Conservation (phyloP, 1,140 invertebrate species). For the Telenomus remus region DNA sequence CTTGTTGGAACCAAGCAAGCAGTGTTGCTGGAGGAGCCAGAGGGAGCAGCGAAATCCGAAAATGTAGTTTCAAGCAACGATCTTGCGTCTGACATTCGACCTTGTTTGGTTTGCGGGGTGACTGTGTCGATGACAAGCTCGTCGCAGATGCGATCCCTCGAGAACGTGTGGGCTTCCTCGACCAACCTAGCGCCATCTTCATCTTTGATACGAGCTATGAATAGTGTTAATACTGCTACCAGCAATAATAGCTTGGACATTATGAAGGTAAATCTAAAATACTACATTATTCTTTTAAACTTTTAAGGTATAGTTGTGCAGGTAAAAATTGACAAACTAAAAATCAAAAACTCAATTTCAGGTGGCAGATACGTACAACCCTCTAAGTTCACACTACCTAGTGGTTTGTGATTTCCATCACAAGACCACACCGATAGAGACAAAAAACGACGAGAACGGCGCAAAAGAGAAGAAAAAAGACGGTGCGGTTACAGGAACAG, state of each 20-base stretch:
- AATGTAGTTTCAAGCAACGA: conserved; percentile 12
- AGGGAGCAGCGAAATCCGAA: conserved; percentile 53
- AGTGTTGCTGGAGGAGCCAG: conserved; percentile 26
- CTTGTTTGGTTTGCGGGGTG: conserved; percentile 74
- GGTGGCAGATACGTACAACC: conserved; percentile 60
- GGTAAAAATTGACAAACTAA: no score
- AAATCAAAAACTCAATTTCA: conserved; percentile 8
- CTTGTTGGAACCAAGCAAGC: conserved; percentile 68
- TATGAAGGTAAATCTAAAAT: conserved; percentile 54
- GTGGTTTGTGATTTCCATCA: conserved; percentile 79
- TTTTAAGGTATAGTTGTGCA: no score
- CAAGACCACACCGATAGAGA: conserved; percentile 59
- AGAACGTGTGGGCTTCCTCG: conserved; percentile 72
- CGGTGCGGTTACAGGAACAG: conserved; percentile 73
- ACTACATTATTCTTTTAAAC: no score
- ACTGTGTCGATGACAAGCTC: conserved; percentile 63
- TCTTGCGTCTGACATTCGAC: conserved; percentile 60
- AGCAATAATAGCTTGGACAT: conserved; percentile 65
- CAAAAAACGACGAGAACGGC: conserved; percentile 67
- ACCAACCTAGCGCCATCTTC: conserved; percentile 70
- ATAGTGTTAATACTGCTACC: conserved; percentile 79
- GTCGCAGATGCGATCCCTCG: conserved; percentile 67
- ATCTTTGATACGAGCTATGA: conserved; percentile 78
- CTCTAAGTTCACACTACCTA: conserved; percentile 72
- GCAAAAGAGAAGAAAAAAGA: conserved; percentile 71